Base-by-base conservation (phyloP, 1,140 invertebrate genomes). In the Galleria mellonella region DNA sequence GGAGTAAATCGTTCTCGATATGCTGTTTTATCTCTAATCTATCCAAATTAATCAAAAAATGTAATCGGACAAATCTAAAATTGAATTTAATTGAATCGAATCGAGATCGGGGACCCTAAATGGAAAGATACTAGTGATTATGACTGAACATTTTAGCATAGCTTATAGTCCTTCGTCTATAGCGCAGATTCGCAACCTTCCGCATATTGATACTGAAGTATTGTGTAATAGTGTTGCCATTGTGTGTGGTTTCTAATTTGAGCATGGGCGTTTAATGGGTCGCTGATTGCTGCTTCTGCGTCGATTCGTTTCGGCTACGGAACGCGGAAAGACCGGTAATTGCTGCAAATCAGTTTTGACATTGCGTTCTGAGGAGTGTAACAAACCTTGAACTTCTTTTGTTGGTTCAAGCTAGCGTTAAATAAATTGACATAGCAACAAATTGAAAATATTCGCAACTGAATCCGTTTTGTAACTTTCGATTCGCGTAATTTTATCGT, bases 191-290 rank as follows among this genome's bases (percentile, higher is more conserved):
- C 17, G 2, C 2, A 14, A 30, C 29, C 44, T 47, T 47, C 44
- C 44, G 36, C 44, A n/a, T 47, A 30, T 39, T 40, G n/a, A 23
- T 23, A 3, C 17, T 23, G 17, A 23, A 32, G 31, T 12, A 42
- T 43, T 33, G 41, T 43, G 10, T 43, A 43, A 23, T 23, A 23
- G 17, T 23, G n/a, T 23, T 23, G 17, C 17, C 6, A 23, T 23
- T 23, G 32, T 54, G 42, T 43, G 36, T 35, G 39, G 49, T 55
- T 59, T 58, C 55, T 62, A 63, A 63, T 65, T 64, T 48, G 55
- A 51, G 62, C 49, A 68, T 78, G 68, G 74, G 67, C 74, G 72
- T 69, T 71, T 64, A 68, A 74, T 67, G 55, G 59, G 38, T 45
- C 63, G 41, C 45, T 62, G 56, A 70, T 68, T 68, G 60, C 59